Base-by-base conservation (phyloP, 2,113 vertebrate genomes). In the Amblyopsis rosae region DNA sequence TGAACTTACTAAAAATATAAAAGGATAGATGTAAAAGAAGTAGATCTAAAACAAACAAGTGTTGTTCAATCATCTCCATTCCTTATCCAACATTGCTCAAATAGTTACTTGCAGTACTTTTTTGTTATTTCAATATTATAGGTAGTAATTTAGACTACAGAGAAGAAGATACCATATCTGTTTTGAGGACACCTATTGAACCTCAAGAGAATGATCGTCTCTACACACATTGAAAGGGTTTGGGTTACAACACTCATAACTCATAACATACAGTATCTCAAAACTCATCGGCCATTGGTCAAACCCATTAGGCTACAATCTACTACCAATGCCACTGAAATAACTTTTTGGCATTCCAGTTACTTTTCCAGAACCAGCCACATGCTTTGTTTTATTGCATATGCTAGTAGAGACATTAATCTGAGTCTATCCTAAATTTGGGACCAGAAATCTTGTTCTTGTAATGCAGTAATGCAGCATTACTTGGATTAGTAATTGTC, bases 151-250 rank as follows among this genome's bases (percentile, higher is more conserved):
- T 35, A 61, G 45, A 69, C 50, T 61, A 66, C 75, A 82, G 70
- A 86, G 70, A 65, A 59, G 67, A 54, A 76, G 73, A 82, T 57
- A 9, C 2, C 48, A 3, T 54, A 69, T 65, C 73, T 57, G 79
- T 65, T 58, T 46, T 33, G 76, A 55, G 72, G 67, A 8, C 69
- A 72, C 65, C 78, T 79, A 64, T n/a, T 54, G 45, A 32, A 81
- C 81, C 77, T 87, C 79, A 79, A 62, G 80, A 5, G 11, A n/a
- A 65, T 3, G 9, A 13, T 48, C 81, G 63, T 86, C 78, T 84
- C 76, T 85, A 76, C 17, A 59, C 1, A 66, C 77, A 82, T 80
- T 86, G 32, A 88, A 80, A 86, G 73, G 57, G 13, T 63, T 62
- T 47, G 11, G 67, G 64, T 77, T 51, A 49, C 55, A 75, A 65